These are phyloP conservation scores for Tragelaphus eurycerus DNA, from an alignment of 2,797 vertebrate species.

Conservation along the genomic window DNA sequence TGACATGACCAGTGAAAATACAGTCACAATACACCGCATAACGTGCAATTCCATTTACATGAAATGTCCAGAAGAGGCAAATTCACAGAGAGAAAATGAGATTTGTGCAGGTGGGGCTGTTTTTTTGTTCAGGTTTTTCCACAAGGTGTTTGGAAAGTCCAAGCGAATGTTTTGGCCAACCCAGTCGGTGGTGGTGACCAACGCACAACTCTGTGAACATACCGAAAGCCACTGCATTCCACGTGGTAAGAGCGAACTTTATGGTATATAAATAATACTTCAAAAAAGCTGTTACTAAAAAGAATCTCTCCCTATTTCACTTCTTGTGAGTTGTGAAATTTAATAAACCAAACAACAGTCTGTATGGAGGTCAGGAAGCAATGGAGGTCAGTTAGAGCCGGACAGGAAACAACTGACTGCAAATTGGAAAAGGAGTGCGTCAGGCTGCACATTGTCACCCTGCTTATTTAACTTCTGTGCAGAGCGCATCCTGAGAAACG, in stretches of 20 bases:
- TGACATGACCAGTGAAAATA: neutral
- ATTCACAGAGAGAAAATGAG: neutral
- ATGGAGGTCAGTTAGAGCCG: neutral
- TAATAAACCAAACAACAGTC: neutral
- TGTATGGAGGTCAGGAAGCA: neutral
- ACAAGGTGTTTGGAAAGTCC: neutral
- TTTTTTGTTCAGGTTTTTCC: neutral
- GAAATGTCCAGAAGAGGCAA: neutral
- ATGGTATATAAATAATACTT: neutral
- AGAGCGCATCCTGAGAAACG: neutral
- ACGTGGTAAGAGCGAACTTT: neutral
- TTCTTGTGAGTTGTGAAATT: neutral
- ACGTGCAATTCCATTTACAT: neutral
- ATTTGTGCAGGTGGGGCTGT: no score
- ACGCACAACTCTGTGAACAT: neutral
- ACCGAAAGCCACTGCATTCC: neutral
- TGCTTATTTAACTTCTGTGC: neutral
- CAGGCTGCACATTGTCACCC: neutral
- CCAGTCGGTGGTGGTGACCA: neutral
- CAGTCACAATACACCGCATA: neutral
- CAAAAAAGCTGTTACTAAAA: neutral
- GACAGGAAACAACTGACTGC: neutral
- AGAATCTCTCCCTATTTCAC: neutral
- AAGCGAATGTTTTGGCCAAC: neutral
- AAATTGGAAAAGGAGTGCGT: neutral